Conservation (phyloP, 2,888 invertebrate genomes). For the Agrotis ipsilon region DNA sequence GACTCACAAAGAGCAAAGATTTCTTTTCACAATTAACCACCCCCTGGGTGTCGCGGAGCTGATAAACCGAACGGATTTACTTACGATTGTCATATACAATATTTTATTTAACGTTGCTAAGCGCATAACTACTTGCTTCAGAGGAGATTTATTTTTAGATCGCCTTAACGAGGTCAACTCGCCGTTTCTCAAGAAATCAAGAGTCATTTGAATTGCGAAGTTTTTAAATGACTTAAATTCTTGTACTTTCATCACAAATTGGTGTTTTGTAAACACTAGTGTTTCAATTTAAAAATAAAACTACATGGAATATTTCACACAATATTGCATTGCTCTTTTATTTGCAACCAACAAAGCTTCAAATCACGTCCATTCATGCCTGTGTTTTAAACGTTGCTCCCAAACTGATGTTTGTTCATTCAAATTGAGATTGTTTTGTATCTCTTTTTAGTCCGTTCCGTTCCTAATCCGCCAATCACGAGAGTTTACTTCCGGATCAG, state of each 20-base stretch:
- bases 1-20: slow-evolving; percentile 91
- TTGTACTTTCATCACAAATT: slow-evolving; percentile 2
- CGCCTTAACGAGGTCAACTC: background rate
- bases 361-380: slow-evolving; percentile 22
- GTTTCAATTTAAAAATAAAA: background rate
- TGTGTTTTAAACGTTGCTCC: slow-evolving; percentile 31
- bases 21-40: slow-evolving; percentile 91
- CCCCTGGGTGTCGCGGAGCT: slow-evolving; percentile 83
- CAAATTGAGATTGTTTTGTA: slow-evolving; percentile 67
- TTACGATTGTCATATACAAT: slow-evolving; percentile 67
- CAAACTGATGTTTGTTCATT: slow-evolving; percentile 61
- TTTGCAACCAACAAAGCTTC: slow-evolving; percentile 7
- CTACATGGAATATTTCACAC: background rate
- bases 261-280: background rate
- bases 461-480: slow-evolving; percentile 82
- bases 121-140: background rate
- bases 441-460: slow-evolving; percentile 73
- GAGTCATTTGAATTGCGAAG: background rate
- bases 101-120: background rate
- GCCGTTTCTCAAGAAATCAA: slow-evolving; percentile 4
- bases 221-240: background rate
- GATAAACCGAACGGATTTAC: slow-evolving; percentile 84
- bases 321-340: background rate
- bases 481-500: slow-evolving; percentile 82
- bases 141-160: slow-evolving; percentile 11